Percentiles rank a stretch among this genome's conserved stretches.
Conservation (phyloP, 1,140 invertebrate species). For the Eubasilissa regina region DNA sequence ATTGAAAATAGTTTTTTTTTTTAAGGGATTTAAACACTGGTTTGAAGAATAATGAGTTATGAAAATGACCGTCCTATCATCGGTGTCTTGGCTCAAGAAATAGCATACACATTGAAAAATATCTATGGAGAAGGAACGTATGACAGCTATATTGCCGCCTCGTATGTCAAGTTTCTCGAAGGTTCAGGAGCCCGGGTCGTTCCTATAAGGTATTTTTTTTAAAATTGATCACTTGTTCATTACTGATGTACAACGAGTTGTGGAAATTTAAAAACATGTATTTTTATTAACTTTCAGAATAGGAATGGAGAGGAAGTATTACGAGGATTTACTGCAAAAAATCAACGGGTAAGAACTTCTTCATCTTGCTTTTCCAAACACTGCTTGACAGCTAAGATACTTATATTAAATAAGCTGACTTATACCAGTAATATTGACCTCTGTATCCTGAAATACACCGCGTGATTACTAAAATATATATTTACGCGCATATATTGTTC, state of each 20-base stretch:
- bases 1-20: background rate
- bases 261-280: too few relatives aligned
- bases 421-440: too few relatives aligned
- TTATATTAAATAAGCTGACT: too few relatives aligned
- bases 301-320: slow-evolving; percentile 76
- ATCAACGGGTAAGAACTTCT: slow-evolving; percentile 83
- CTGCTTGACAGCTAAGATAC: too few relatives aligned
- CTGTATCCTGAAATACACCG: too few relatives aligned
- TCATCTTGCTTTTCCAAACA: too few relatives aligned
- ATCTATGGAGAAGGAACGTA: slow-evolving; percentile 69
- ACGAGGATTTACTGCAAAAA: slow-evolving; percentile 75
- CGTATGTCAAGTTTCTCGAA: slow-evolving; percentile 91
- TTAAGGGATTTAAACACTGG: background rate
- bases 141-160: slow-evolving; percentile 84
- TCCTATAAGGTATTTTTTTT: slow-evolving; percentile 78
- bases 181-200: slow-evolving; percentile 85
- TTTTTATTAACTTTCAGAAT: slow-evolving; percentile 73
- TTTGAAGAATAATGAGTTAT: background rate
- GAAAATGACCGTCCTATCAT: slow-evolving; percentile 68
- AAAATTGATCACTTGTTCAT: too few relatives aligned
- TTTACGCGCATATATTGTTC: too few relatives aligned
- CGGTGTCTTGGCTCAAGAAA: slow-evolving; percentile 80
- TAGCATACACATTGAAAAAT: slow-evolving; percentile 69
- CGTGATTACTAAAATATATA: too few relatives aligned
- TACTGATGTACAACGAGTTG: too few relatives aligned